phyloP scores from a whole-genome alignment of 2,797 vertebrate genomes.

The Australoheros facetus region DNA sequence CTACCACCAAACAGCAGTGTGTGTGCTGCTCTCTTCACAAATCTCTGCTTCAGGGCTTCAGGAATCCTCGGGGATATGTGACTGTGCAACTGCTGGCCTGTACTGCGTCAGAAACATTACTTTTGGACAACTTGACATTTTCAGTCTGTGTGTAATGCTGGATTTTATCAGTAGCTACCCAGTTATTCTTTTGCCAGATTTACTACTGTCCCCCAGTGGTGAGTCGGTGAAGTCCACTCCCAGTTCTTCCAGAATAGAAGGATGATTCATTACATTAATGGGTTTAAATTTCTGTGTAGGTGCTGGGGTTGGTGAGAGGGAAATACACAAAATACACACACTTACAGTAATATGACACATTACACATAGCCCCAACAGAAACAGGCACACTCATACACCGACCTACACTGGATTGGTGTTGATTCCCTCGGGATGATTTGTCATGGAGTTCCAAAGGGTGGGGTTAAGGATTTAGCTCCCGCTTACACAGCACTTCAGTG shows the following conservation, averaged over 20 bases:
- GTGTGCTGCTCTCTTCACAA: slow-evolving; percentile 21
- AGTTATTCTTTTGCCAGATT: slow-evolving; percentile 43
- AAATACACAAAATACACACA: slow-evolving; percentile 13
- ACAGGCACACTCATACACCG: slow-evolving; percentile 17
- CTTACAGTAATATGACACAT: slow-evolving; percentile 22
- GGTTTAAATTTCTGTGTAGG: slow-evolving; percentile 21
- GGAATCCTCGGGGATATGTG: slow-evolving; percentile 24
- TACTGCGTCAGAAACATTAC: slow-evolving; percentile 25
- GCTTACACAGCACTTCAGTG: slow-evolving; percentile 55
- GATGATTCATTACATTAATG: slow-evolving; percentile 43
- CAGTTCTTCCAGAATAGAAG: slow-evolving; percentile 22
- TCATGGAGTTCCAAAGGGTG: slow-evolving; percentile 60
- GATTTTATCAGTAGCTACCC: slow-evolving; percentile 18
- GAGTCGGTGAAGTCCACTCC: slow-evolving; percentile 49
- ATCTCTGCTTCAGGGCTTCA: slow-evolving; percentile 23
- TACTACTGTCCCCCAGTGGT: slow-evolving; percentile 59
- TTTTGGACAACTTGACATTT: slow-evolving; percentile 46
- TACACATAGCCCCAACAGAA: slow-evolving; percentile 25
- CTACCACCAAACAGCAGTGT: neutral
- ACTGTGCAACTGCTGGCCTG: neutral
- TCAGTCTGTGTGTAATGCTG: slow-evolving; percentile 25
- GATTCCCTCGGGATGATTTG: slow-evolving; percentile 61
- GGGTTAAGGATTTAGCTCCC: slow-evolving; percentile 51
- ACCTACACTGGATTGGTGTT: slow-evolving; percentile 36
- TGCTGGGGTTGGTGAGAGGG: slow-evolving; percentile 12